These are phyloP conservation scores for Eonycteris spelaea DNA, from an alignment of 2,113 vertebrate genomes.

Conservation along the genomic window DNA sequence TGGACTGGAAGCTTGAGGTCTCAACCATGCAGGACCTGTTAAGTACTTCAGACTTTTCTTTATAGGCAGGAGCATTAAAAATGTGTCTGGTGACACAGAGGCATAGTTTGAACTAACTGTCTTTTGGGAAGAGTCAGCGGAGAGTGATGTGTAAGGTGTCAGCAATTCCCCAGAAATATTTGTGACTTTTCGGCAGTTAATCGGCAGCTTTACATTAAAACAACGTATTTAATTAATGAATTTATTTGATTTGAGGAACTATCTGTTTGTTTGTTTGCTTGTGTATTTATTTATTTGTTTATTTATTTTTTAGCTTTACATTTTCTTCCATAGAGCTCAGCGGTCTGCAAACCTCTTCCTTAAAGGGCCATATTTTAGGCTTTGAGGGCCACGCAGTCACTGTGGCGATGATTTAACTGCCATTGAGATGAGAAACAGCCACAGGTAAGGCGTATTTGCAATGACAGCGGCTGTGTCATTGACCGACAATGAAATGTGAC, in stretches of 20 bases:
- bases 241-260: too few species aligned
- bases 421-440: neutral
- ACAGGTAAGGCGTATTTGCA: neutral
- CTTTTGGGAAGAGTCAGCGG: neutral
- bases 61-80: neutral
- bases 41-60: neutral
- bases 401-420: neutral
- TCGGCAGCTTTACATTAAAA: neutral
- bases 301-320: neutral
- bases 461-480: neutral
- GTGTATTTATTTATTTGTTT: too few species aligned
- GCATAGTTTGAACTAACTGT: neutral
- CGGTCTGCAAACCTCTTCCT: neutral
- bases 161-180: neutral
- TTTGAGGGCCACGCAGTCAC: neutral
- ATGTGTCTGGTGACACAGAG: neutral
- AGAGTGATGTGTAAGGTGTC: neutral
- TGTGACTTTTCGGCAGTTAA: constrained; percentile 10
- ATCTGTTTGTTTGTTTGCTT: too few species aligned
- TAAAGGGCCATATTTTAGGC: neutral
- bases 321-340: neutral
- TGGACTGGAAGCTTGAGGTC: neutral
- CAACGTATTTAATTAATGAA: too few species aligned
- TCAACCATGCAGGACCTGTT: neutral
- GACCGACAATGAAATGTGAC: constrained; percentile 9